Base-by-base conservation (phyloP, 2,113 vertebrate genomes). In the Mastomys natalensis region DNA sequence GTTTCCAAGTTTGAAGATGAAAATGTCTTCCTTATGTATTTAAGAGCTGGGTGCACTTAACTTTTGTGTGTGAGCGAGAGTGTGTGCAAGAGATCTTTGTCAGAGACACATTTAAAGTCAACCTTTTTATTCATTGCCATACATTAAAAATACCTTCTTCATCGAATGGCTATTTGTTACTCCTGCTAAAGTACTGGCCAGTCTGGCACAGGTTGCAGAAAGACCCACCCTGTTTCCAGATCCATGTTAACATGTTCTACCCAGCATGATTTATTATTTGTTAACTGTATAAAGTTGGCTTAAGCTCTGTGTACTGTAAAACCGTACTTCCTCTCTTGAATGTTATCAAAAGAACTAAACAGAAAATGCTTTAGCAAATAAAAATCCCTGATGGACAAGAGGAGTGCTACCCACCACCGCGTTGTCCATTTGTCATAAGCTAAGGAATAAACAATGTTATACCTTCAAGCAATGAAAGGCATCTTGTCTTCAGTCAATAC, bases 291-390 rank as follows among this genome's bases (percentile, higher is more conserved):
- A 73, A 82, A 90, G 9, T 81, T 86, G 81, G 70, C 93, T 92
- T 82, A 92, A 43, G 24, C 17, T 70, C 66, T 45, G 19, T 19
- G 10, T 37, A 64, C 26, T 90, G 34, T 31, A 89, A 92, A 93
- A 60, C n/a, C 8, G 51, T 37, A 92, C 82, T n/a, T 93, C 62
- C 80, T 95, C 84, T 85, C 93, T 73, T 64, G 48, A 91, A 66
- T 31, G 0, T n/a, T 53, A 82, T 64, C 43, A 5, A 10, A 77
- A 89, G 58, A 93, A 68, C 72, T 86, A 77, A 96, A 68, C 5
- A n/a, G n/a, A 77, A 81, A 45, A 19, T 68, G 53, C 11, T 12
- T 90, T 43, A 34, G 37, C 62, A 76, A 82, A 62, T 53, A 34
- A 16, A 74, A 58, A 93, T 43, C 2, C 3, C 19, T 11, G 5